Evolutionary conservation across 1,140 invertebrate genomes (phyloP).

Genomic region (Magallana ariakensis): DNA sequence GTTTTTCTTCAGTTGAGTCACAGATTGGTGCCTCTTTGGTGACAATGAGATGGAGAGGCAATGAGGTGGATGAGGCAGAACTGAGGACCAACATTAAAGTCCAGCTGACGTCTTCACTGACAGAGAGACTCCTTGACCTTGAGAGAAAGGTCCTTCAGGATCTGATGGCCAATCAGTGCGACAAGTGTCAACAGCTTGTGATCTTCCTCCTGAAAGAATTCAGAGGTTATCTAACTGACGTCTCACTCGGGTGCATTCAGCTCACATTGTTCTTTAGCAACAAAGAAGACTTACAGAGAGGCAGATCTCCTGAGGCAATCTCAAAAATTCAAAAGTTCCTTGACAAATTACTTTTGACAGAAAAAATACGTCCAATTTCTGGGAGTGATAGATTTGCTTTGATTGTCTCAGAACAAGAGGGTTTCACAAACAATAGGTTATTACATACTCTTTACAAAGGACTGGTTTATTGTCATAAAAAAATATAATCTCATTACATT

Average conservation of each 20-base stretch:
- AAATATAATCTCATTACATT: too few relatives aligned
- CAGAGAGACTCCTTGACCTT: not conserved
- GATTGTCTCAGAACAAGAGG: not conserved
- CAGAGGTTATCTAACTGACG: not conserved
- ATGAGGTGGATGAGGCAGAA: not conserved
- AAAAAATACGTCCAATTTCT: not conserved
- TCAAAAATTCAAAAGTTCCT: not conserved
- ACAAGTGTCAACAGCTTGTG: not conserved
- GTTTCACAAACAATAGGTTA: too few relatives aligned
- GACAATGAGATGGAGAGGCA: constrained; percentile 10
- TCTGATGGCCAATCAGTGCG: not conserved
- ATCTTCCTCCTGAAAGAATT: not conserved
- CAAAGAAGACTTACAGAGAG: not conserved
- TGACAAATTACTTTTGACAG: not conserved
- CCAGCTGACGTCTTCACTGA: not conserved
- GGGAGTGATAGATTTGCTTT: not conserved
- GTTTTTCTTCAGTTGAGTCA: not conserved
- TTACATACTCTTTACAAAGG: not conserved
- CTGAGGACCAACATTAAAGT: not conserved
- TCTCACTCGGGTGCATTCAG: not conserved
- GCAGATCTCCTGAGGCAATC: not conserved
- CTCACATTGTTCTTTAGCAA: not conserved
- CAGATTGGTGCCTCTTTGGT: not conserved
- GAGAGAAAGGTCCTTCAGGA: not conserved
- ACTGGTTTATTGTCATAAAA: not conserved